Percentiles rank a stretch among this genome's conserved stretches.
Evolutionary conservation across 2,888 invertebrate genomes (phyloP).

Genomic region (Chironomus tentans): DNA sequence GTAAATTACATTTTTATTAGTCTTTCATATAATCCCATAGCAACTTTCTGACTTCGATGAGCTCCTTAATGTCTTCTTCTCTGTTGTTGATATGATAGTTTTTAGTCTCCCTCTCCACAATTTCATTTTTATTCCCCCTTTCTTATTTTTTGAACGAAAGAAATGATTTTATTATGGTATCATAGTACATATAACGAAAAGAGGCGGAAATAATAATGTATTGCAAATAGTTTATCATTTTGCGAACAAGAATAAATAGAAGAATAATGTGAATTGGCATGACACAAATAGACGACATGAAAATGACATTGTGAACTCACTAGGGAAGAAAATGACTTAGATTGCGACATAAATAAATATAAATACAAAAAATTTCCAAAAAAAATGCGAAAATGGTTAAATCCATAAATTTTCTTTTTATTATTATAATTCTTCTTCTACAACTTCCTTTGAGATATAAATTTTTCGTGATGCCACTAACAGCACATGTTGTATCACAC

Average conservation of each 20-base stretch:
- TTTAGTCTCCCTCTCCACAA: background rate
- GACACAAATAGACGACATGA: background rate
- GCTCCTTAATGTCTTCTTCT: too few relatives aligned
- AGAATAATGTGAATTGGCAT: background rate
- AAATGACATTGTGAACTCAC: background rate
- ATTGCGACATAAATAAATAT: constrained; percentile 20
- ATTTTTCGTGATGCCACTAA: background rate
- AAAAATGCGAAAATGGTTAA: background rate
- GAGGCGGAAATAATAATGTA: background rate
- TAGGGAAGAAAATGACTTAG: background rate
- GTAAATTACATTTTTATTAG: constrained; percentile 21
- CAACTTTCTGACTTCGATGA: too few relatives aligned
- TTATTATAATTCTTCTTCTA: constrained; percentile 1
- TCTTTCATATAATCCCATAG: background rate
- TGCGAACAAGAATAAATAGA: background rate
- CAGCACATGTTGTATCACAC: background rate
- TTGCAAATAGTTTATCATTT: constrained; percentile 22
- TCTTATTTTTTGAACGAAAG: too few relatives aligned
- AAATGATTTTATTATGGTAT: too few relatives aligned
- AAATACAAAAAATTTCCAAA: background rate
- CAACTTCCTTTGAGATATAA: background rate
- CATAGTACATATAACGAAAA: too few relatives aligned
- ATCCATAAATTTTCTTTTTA: constrained; percentile 23
- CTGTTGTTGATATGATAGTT: background rate
- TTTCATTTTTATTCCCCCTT: background rate